Base-by-base conservation (phyloP, 2,888 invertebrate genomes). In the Meta bourneti region DNA sequence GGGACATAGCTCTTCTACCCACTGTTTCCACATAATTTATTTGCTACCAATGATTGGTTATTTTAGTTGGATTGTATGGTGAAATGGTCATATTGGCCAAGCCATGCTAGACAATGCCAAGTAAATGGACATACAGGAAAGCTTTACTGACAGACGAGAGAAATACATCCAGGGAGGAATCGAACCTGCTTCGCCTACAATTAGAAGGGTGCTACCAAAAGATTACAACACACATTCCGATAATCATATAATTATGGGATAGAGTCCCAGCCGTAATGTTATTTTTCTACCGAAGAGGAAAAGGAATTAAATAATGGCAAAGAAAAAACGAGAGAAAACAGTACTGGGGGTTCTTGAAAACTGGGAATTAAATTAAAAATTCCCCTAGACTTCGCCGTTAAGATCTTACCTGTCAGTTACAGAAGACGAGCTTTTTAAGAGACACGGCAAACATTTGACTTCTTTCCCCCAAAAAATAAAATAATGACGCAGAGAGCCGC, bases 341-440 rank as follows among this genome's bases (percentile, higher is more conserved):
- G 13, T 6, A 1, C 52, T 7, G 9, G 19, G 51, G 16, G 77
- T 19, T 72, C 72, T 19, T 20, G 5, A 9, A 51, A 72, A n/a
- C 51, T 71, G n/a, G 20, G 71, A 11, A 72, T 82, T 13, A 82
- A 82, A 82, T 82, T 72, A 82, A 82, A 82, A 72, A 13, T 70
- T 49, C 69, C 80, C 54, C 72, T 6, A 61, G 54, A 61, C 80
- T 9, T 70, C 48, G 20, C 13, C 72, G 72, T 72, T 72, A 72
- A 70, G 71, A 51, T 49, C 52, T 71, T 52, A 72, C 72, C 82
- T 82, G 82, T 72, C 82, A 82, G 16, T 72, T 82, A 11, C 82
- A 82, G 52, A n/a, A 19, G 51, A n/a, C 77, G 77, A 48, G 77
- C 77, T 48, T 16, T n/a, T 16, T 49, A 61, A 49, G 69, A 70